A percentile compares a stretch with the other conserved stretches of the same genome.
These are phyloP conservation scores for Octopus bimaculoides DNA, from an alignment of 1,140 invertebrate species.

Conservation along the genomic window DNA sequence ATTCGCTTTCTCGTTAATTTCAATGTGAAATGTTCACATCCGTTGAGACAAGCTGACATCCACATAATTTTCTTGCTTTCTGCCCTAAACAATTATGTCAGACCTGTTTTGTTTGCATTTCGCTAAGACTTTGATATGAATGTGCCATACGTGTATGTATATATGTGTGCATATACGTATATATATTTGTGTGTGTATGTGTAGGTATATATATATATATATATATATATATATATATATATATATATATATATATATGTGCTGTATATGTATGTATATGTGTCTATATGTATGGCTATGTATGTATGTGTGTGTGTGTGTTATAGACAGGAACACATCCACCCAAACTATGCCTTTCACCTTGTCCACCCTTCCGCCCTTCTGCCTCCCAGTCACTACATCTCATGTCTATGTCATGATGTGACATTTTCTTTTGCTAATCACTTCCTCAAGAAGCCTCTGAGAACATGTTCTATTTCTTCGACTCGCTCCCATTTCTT, in stretches of 20 bases:
- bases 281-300: not conserved
- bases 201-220: not conserved
- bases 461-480: not conserved
- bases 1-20: no score
- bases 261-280: conserved; percentile 13
- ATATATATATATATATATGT: conserved; percentile 14
- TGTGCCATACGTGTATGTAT: not conserved
- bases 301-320: conserved; percentile 11
- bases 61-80: no score
- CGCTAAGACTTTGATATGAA: no score
- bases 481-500: conserved; percentile 20
- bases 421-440: no score
- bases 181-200: not conserved
- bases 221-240: not conserved
- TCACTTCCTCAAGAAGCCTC: no score
- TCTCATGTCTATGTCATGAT: not conserved
- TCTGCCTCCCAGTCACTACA: conserved; percentile 31
- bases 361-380: conserved; percentile 13
- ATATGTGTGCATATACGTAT: not conserved
- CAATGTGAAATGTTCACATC: no score
- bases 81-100: no score
- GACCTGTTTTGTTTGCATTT: no score
- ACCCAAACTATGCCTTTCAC: conserved; percentile 18
- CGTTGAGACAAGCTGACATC: no score
- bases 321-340: conserved; percentile 10